Evolutionary conservation across 2,888 invertebrate genomes (phyloP).

Genomic region (Vandiemenella viatica): DNA sequence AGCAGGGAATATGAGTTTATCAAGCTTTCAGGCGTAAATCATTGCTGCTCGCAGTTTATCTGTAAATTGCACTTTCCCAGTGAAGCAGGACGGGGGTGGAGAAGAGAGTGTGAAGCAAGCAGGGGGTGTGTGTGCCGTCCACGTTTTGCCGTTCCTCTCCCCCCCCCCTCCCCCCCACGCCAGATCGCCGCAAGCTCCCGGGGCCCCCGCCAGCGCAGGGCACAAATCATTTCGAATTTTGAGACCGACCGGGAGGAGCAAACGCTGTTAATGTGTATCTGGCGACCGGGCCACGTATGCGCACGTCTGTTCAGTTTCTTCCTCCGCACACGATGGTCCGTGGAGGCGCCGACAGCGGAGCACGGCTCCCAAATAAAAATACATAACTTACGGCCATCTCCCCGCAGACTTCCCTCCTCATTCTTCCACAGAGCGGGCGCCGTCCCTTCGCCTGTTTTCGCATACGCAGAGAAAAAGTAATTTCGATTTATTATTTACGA

Average conservation of each 20-base stretch:
- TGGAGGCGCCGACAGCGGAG: neutral
- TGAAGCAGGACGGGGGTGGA: slow-evolving; percentile 15
- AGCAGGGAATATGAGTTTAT: slow-evolving; percentile 34
- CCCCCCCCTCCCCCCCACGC: slow-evolving; percentile 11
- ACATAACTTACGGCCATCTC: slow-evolving; percentile 5
- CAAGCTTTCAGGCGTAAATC: slow-evolving; percentile 54
- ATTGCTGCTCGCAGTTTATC: slow-evolving; percentile 43
- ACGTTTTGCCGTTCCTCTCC: slow-evolving; percentile 16
- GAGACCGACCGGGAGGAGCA: slow-evolving; percentile 13
- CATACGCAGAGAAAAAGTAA: slow-evolving; percentile 12
- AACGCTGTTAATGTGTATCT: slow-evolving; percentile 16
- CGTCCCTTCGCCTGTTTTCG: slow-evolving; percentile 2
- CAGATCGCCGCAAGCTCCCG: slow-evolving; percentile 2
- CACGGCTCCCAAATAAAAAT: no score
- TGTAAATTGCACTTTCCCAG: slow-evolving; percentile 49
- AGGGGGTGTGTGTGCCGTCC: slow-evolving; percentile 16
- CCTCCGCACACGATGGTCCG: neutral
- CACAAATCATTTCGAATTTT: slow-evolving; percentile 18
- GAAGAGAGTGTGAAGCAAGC: slow-evolving; percentile 10
- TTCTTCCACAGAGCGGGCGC: slow-evolving; percentile 4
- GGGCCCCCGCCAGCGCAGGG: slow-evolving; percentile 8
- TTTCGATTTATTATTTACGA: slow-evolving; percentile 31
- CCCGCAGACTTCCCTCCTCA: slow-evolving; percentile 6
- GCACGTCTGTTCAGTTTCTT: slow-evolving; percentile 2
- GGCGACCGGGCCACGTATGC: neutral